These are phyloP conservation scores for Fissipunctia ypsillon DNA, from an alignment of 2,888 invertebrate genomes.

Conservation along the genomic window DNA sequence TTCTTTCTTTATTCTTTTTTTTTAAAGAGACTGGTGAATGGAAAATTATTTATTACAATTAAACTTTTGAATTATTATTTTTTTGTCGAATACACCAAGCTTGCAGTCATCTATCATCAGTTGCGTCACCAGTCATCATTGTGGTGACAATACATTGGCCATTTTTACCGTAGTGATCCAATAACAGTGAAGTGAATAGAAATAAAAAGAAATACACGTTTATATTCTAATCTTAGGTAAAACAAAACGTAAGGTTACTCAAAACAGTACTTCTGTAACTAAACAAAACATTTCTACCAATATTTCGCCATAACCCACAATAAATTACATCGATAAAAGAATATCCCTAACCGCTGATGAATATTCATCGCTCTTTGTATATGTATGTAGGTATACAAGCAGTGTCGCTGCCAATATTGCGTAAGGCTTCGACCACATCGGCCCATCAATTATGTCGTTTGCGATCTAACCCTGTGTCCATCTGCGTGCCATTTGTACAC, in stretches of 20 bases:
- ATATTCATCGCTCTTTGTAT: conserved; percentile 74
- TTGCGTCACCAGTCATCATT: not conserved
- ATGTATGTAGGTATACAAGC: conserved; percentile 70
- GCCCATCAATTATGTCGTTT: conserved; percentile 85
- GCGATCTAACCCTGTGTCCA: conserved; percentile 86
- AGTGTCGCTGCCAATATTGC: conserved; percentile 74
- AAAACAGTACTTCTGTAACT: not conserved
- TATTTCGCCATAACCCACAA: conserved; percentile 33
- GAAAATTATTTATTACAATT: not conserved
- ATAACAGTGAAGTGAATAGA: not conserved
- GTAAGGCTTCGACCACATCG: conserved; percentile 74
- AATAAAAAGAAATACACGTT: not conserved
- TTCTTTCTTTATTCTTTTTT: not conserved
- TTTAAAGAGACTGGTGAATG: not conserved
- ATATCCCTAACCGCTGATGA: conserved; percentile 65
- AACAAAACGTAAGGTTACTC: not conserved
- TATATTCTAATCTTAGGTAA: not conserved
- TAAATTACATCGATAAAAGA: conserved; percentile 61
- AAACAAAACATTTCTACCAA: conserved; percentile 20
- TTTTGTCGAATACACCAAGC: not conserved
- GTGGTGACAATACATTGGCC: not conserved
- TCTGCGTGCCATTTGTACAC: conserved; percentile 85
- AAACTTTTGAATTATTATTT: not conserved
- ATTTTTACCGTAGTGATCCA: not conserved
- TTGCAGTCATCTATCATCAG: not conserved